Evolutionary conservation across 2,113 vertebrate species (phyloP), one percentile per base, ranked within the genome.

Genomic region (Oreochromis niloticus): DNA sequence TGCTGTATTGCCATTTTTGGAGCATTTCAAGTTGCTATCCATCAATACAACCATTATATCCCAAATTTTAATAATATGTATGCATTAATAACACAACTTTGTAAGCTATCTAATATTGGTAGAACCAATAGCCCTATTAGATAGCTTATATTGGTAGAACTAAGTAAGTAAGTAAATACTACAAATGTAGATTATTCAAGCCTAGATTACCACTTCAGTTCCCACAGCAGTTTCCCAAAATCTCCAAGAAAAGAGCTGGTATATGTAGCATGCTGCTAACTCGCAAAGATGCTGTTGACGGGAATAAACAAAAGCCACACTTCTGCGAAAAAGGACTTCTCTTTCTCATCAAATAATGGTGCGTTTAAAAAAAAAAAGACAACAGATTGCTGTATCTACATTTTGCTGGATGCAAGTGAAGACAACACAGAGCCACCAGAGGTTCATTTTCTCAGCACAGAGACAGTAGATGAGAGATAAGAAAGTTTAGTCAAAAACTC

Each of bases 401-500:
- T 48, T 46, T 48, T 63, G 41, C 41, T 59, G 39, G 73, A 32
- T 61, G 41, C 39, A 61, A 61, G 11, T 50, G 24, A 85, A 83
- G 9, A 50, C 36, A 68, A 48, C 27, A 34, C 19, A 9, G 19
- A 11, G 39, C 27, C 41, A 19, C 79, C 48, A 50, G 19, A 81
- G 22, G 56, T 88, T 89, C 66, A 7, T 87, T 82, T 78, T 79
- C 80, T 50, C 14, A 43, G 48, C 19, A 27, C 16, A 24, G n/a
- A 78, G 79, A 86, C 46, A 73, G 79, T 57, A 84, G 56, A 82
- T 59, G 71, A 80, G 71, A 89, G 90, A 87, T 14, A 14, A 78
- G 55, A 85, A 57, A 79, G 84, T 90, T 91, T 57, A 80, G 80
- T 82, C 39, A 87, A 84, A 91, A 92, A 88, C 81, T 56, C 85